Evolutionary conservation across 1,140 invertebrate species (phyloP), one percentile per base, ranked within the genome.

Genomic region (Pentalonia nigronervosa): DNA sequence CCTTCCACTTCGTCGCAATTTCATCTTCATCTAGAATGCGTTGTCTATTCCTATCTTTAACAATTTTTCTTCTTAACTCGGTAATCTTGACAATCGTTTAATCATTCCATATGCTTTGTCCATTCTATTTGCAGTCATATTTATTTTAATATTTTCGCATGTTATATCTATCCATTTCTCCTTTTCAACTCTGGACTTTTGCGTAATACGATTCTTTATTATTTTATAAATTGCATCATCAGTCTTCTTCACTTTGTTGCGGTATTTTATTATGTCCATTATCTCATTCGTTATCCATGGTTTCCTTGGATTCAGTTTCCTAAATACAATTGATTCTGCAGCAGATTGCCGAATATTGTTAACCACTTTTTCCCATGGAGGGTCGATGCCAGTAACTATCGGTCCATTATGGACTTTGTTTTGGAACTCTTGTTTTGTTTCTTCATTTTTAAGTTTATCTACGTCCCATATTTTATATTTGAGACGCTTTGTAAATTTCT

Each of bases 241-340:
- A 34, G 76, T 93, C 34, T 36, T 41, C 83, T 36, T 83, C 30
- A 36, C 4, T 93, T 87, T 93, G 20, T 93, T 93, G 25, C 92
- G 45, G 20, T 81, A 48, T 76, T 84, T 84, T 81, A 93, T 93
- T 50, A 48, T 34, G 21, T 93, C 76, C 30, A 93, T 47, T 50
- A 93, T 93, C 83, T 93, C 92, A 47, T 48, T 83, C 45, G 30
- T 47, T 14, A 93, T 93, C 92, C 92, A 93, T 41, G 92, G 92
- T 86, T 93, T 93, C 50, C 56, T 93, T 23, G 92, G 92, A 34
- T 86, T 48, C 50, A 87, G 21, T 86, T 93, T 93, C 67, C 30
- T 93, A 45, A 48, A 84, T 76, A 81, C 92, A 50, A 93, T 41
- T 34, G 83, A 47, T 86, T 87, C 50, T 45, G 23, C 92, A 30